These are phyloP conservation scores for Nemotelus pantherinus DNA, from an alignment of 2,888 invertebrate genomes.

Conservation along the genomic window DNA sequence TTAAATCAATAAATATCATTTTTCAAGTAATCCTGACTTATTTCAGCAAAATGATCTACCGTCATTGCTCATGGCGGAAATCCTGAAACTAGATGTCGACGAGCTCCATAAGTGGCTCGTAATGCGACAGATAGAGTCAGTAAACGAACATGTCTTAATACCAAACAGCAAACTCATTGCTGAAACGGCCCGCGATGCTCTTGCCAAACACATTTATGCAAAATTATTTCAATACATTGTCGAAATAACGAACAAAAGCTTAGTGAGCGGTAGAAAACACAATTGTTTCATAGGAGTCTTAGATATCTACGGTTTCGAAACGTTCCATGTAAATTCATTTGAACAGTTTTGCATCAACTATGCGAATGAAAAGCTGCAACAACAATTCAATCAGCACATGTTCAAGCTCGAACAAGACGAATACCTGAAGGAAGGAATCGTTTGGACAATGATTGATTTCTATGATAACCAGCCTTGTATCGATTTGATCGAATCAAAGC, in stretches of 20 bases:
- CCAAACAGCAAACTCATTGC: constrained; percentile 83
- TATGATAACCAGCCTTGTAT: constrained; percentile 99
- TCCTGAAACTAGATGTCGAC: constrained; percentile 79
- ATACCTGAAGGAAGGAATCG: constrained; percentile 95
- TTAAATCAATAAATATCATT: not conserved
- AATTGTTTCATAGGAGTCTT: constrained; percentile 93
- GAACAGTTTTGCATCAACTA: constrained; percentile 99
- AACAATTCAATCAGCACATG: constrained; percentile 98
- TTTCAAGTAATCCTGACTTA: not conserved
- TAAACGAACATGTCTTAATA: constrained; percentile 88
- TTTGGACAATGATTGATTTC: constrained; percentile 98
- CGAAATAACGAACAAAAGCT: constrained; percentile 82
- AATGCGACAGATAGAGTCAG: constrained; percentile 88
- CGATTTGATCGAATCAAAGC: constrained; percentile 93
- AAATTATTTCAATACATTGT: constrained; percentile 96
- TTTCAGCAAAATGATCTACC: constrained; percentile 73
- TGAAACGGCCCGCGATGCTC: constrained; percentile 85
- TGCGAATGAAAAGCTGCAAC: constrained; percentile 98
- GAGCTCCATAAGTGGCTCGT: constrained; percentile 90
- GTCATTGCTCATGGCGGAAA: constrained; percentile 72
- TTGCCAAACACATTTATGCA: constrained; percentile 96
- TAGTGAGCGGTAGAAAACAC: constrained; percentile 74
- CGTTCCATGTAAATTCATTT: constrained; percentile 95
- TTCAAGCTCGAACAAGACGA: constrained; percentile 99
- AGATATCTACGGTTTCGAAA: constrained; percentile 98